Evolutionary conservation across 2,888 invertebrate species (phyloP).

Genomic region (Papilio elwesi): DNA sequence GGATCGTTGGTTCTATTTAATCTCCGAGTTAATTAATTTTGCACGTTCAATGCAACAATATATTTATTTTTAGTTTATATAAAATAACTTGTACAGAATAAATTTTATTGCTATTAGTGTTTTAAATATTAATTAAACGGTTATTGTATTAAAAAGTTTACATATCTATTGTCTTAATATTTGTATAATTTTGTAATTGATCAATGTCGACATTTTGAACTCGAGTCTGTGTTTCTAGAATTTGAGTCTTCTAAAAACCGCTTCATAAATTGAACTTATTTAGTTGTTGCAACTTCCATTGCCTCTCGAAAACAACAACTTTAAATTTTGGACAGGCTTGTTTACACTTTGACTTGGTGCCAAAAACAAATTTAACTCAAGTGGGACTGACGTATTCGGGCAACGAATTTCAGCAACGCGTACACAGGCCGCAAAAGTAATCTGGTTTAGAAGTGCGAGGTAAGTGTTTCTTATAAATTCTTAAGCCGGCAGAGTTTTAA

Average conservation of each 20-base stretch:
- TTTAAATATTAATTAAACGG: no score
- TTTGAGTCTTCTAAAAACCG: background rate
- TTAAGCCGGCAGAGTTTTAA: slow-evolving; percentile 14
- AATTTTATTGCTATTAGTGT: no score
- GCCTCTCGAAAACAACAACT: background rate
- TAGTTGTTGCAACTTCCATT: background rate
- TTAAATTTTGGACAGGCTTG: background rate
- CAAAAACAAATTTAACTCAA: slow-evolving; percentile 33
- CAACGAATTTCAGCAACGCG: slow-evolving; percentile 12
- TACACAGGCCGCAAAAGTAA: slow-evolving; percentile 31
- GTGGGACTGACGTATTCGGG: slow-evolving; percentile 25
- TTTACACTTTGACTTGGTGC: slow-evolving; percentile 31
- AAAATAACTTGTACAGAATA: no score
- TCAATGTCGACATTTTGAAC: no score
- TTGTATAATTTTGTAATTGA: no score
- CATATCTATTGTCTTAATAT: no score
- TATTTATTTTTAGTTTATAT: background rate
- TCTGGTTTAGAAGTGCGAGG: slow-evolving; percentile 22
- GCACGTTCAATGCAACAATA: background rate
- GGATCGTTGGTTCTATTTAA: background rate
- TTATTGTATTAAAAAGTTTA: no score
- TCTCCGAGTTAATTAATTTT: slow-evolving; percentile 17
- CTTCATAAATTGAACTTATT: background rate
- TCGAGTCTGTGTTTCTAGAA: background rate
- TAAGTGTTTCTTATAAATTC: slow-evolving; percentile 31